Conservation (phyloP, 2,797 vertebrate species). For the Rhinichthys osculus region DNA sequence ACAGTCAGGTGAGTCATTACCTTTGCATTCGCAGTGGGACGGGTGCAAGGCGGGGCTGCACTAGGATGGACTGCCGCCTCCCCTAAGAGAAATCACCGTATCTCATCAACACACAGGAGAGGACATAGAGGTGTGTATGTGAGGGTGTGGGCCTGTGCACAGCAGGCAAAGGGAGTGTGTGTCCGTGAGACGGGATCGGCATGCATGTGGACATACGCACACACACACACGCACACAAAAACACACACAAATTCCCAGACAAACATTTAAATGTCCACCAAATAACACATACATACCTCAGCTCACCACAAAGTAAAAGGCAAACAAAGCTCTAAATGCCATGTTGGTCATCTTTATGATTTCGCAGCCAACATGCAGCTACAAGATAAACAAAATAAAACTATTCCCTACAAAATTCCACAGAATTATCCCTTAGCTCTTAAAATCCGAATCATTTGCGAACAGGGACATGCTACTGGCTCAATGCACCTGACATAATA, state of each 20-base stretch:
- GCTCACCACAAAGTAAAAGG: neutral
- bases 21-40: slow-evolving; percentile 83
- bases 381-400: slow-evolving; percentile 16
- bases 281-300: slow-evolving; percentile 34
- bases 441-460: neutral
- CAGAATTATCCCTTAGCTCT: neutral
- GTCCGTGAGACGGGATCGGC: slow-evolving; percentile 55
- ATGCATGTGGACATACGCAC: slow-evolving; percentile 62
- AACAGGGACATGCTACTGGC: slow-evolving; percentile 25
- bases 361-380: slow-evolving; percentile 55
- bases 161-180: slow-evolving; percentile 21
- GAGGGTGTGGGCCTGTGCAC: slow-evolving; percentile 51
- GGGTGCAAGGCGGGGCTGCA: slow-evolving; percentile 85
- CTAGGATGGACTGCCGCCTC: slow-evolving; percentile 88
- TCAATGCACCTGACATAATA: slow-evolving; percentile 23
- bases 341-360: slow-evolving; percentile 14
- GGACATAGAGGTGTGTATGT: slow-evolving; percentile 38
- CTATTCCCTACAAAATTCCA: neutral
- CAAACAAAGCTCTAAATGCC: slow-evolving; percentile 20
- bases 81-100: slow-evolving; percentile 90
- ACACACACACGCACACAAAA: slow-evolving; percentile 22
- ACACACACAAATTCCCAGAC: slow-evolving; percentile 45
- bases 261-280: slow-evolving; percentile 15
- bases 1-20: slow-evolving; percentile 78
- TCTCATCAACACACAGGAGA: slow-evolving; percentile 78